phyloP scores from a whole-genome alignment of 2,113 vertebrate genomes.

The Emydura subglobosa region DNA sequence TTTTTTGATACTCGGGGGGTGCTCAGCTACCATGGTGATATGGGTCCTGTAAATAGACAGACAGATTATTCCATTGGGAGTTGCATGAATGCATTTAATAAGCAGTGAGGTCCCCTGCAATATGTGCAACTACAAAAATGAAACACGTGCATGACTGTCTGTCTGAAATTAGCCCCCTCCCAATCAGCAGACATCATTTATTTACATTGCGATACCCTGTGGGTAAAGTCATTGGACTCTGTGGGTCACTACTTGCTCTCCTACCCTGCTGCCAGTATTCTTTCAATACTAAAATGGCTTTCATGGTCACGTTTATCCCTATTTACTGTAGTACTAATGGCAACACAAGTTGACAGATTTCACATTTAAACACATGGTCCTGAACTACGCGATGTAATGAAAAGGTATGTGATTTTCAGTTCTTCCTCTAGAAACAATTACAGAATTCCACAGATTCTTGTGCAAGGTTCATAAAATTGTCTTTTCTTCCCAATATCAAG shows the following conservation, averaged over 20 bases:
- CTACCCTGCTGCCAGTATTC: neutral
- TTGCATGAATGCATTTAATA: accelerated
- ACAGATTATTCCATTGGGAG: neutral
- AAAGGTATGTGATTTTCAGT: neutral
- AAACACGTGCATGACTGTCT: too few relatives aligned
- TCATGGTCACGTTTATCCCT: neutral
- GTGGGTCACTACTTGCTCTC: neutral
- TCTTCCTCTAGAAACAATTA: neutral
- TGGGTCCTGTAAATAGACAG: neutral
- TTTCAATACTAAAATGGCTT: neutral
- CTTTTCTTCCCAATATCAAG: neutral
- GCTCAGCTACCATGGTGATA: accelerated
- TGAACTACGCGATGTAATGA: neutral
- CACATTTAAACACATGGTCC: neutral
- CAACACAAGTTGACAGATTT: neutral
- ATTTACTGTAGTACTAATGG: neutral
- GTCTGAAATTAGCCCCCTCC: too few relatives aligned
- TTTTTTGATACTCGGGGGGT: neutral
- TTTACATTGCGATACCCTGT: neutral
- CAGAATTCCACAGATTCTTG: neutral
- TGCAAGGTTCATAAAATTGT: neutral
- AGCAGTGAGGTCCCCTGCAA: too few relatives aligned
- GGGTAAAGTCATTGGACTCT: neutral
- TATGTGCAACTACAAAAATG: too few relatives aligned
- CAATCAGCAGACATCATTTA: too few relatives aligned